These are phyloP conservation scores for Tinea semifulvella DNA, from an alignment of 2,888 invertebrate genomes.

Conservation along the genomic window DNA sequence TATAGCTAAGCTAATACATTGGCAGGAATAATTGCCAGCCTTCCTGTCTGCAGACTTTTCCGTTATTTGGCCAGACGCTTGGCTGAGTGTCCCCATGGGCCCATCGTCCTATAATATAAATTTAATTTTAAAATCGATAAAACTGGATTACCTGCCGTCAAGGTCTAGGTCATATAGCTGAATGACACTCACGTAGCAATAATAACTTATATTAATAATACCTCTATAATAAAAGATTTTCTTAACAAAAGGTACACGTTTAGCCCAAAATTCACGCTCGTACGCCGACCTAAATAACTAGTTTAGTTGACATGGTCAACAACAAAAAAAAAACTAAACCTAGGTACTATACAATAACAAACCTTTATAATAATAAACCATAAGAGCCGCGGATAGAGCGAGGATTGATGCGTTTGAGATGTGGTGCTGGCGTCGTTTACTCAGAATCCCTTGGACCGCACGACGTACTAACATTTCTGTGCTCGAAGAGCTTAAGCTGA, in stretches of 20 bases:
- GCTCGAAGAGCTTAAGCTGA: too few relatives aligned
- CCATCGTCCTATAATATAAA: not conserved
- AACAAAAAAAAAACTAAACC: not conserved
- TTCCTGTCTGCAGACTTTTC: too few relatives aligned
- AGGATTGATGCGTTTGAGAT: too few relatives aligned
- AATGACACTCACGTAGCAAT: slow-evolving; percentile 8
- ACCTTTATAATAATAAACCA: not conserved
- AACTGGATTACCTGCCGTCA: not conserved
- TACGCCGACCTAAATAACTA: slow-evolving; percentile 26
- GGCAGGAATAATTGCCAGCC: too few relatives aligned
- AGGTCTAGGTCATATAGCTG: not conserved
- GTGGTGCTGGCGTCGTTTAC: too few relatives aligned
- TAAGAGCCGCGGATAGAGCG: too few relatives aligned
- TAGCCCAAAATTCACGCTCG: slow-evolving; percentile 28
- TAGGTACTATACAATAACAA: not conserved
- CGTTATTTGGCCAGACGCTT: too few relatives aligned
- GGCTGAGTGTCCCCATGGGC: too few relatives aligned
- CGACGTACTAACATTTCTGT: too few relatives aligned
- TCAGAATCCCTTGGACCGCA: too few relatives aligned
- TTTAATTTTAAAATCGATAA: not conserved
- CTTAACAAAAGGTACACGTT: slow-evolving; percentile 11
- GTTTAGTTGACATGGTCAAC: slow-evolving; percentile 18
- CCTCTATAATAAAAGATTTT: slow-evolving; percentile 8
- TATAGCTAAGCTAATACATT: too few relatives aligned
- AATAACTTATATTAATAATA: too few relatives aligned